phyloP scores from a whole-genome alignment of 2,888 invertebrate species.

The Lochmaea crataegi region DNA sequence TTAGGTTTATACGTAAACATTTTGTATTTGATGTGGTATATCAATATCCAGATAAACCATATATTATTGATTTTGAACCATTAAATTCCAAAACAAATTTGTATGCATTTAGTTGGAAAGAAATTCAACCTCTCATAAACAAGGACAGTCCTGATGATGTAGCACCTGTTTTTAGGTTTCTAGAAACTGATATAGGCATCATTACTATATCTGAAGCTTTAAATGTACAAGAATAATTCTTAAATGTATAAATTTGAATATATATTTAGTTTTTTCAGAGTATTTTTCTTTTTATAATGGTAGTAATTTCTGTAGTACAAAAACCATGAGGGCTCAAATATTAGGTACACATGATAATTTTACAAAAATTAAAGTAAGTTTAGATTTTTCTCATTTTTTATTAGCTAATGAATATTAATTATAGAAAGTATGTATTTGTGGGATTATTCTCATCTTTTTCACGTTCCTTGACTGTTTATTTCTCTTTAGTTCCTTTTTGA shows the following conservation, averaged over 20 bases:
- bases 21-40: conserved; percentile 60
- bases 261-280: too few relatives aligned
- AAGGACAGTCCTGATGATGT: conserved; percentile 56
- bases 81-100: conserved; percentile 59
- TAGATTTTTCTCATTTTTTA: too few relatives aligned
- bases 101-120: conserved; percentile 62
- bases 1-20: conserved; percentile 55
- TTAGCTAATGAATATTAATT: background rate
- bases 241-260: background rate
- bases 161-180: conserved; percentile 60
- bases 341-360: too few relatives aligned
- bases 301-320: too few relatives aligned
- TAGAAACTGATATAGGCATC: conserved; percentile 61
- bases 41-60: conserved; percentile 55
- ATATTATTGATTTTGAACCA: conserved; percentile 60
- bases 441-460: background rate
- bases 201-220: conserved; percentile 55
- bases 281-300: too few relatives aligned
- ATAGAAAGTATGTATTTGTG: background rate
- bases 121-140: conserved; percentile 59
- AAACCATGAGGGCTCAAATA: too few relatives aligned
- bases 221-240: conserved; percentile 17
- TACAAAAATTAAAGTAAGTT: too few relatives aligned
- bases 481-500: background rate
- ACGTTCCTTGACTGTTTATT: background rate